Evolutionary conservation across 2,888 invertebrate species (phyloP).

Genomic region (Bellardia bayeri): DNA sequence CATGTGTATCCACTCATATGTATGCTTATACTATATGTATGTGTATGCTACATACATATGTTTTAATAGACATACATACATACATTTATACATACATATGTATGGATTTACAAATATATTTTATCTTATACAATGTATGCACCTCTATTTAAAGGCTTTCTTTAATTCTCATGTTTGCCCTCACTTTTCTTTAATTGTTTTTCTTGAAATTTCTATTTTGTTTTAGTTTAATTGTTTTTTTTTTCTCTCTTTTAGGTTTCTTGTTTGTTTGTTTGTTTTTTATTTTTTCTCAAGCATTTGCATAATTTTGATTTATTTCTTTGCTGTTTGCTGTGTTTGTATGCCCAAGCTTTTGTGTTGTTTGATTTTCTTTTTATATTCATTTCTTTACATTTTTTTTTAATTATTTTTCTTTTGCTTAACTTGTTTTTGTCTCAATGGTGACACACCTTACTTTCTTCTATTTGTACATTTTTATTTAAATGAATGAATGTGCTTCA

Average conservation of each 20-base stretch:
- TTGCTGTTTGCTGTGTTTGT: constrained; percentile 11
- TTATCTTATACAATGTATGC: too few relatives aligned
- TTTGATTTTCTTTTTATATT: constrained; percentile 11
- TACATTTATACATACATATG: not conserved
- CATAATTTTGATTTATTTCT: constrained; percentile 53
- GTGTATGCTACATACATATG: constrained; percentile 20
- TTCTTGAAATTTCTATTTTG: not conserved
- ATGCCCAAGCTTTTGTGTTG: not conserved
- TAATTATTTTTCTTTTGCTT: constrained; percentile 47
- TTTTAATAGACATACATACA: not conserved
- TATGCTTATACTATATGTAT: not conserved
- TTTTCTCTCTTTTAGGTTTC: constrained; percentile 20
- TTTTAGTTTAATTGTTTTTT: constrained; percentile 20
- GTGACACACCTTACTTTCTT: constrained; percentile 60
- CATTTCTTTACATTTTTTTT: constrained; percentile 10
- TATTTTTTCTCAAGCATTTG: constrained; percentile 31
- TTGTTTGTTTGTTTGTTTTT: not conserved
- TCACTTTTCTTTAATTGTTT: constrained; percentile 42
- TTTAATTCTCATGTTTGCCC: not conserved
- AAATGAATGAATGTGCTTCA: not conserved
- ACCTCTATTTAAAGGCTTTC: not conserved
- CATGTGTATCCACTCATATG: constrained; percentile 34
- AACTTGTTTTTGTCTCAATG: constrained; percentile 34
- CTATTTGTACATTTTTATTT: not conserved
- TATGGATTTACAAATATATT: not conserved